A percentile compares a stretch with the other conserved stretches of the same genome.
Evolutionary conservation across 1,140 invertebrate genomes (phyloP).

Genomic region (Anastatus disparis): DNA sequence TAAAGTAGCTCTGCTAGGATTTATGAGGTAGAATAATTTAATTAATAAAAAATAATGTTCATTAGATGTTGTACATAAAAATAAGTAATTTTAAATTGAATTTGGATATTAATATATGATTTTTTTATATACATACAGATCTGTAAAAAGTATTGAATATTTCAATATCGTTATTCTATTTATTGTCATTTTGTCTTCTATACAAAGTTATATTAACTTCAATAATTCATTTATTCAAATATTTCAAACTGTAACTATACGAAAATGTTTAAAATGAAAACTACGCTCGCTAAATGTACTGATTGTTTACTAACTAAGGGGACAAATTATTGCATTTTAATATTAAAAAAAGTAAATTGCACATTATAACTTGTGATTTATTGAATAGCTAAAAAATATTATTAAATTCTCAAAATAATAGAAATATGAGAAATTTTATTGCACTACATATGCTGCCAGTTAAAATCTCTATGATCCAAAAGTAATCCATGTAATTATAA

Average conservation of each 20-base stretch:
- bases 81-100: constrained; percentile 19
- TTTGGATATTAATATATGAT: not conserved
- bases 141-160: constrained; percentile 1
- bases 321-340: constrained; percentile 1
- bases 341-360: not conserved
- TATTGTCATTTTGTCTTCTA: not conserved
- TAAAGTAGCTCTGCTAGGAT: too few species aligned
- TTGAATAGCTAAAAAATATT: not conserved
- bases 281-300: not conserved
- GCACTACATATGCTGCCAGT: constrained; percentile 10
- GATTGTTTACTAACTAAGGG: not conserved
- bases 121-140: constrained; percentile 11
- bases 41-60: not conserved
- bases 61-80: constrained; percentile 29
- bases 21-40: not conserved
- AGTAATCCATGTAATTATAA: not conserved
- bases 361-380: not conserved
- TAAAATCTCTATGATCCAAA: constrained; percentile 15
- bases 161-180: constrained; percentile 1
- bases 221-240: constrained; percentile 12
- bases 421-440: not conserved
- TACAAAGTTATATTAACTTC: constrained; percentile 1
- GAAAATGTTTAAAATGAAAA: not conserved
- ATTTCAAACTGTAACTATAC: not conserved
- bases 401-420: not conserved